Conservation (phyloP, 2,113 vertebrate genomes). For the Butorides virescens region DNA sequence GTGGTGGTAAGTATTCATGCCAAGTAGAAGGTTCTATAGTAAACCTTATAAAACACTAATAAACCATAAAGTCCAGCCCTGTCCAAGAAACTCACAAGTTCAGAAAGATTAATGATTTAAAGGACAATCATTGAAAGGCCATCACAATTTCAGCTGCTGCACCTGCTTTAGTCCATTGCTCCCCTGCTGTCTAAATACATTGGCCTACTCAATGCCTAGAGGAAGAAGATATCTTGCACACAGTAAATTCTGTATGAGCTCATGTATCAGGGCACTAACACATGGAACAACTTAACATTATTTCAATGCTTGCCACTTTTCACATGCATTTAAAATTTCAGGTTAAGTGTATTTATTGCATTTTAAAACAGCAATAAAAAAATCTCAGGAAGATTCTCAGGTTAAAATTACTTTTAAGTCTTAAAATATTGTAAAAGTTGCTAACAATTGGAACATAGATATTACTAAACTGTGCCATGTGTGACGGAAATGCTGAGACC, state of each 20-base stretch:
- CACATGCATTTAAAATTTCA: not conserved
- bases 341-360: not conserved
- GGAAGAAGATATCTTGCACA: not conserved
- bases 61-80: not conserved
- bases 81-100: not conserved
- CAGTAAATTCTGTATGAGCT: not conserved
- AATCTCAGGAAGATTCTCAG: not conserved
- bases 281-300: constrained; percentile 29
- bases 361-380: not conserved
- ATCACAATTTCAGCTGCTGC: not conserved
- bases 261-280: constrained; percentile 32
- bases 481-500: not conserved
- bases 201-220: not conserved
- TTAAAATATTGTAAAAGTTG: not conserved
- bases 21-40: not conserved
- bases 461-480: not conserved
- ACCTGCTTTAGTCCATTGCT: constrained; percentile 34
- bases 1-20: not conserved
- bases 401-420: not conserved
- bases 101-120: not conserved
- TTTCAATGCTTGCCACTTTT: constrained; percentile 17
- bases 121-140: not conserved
- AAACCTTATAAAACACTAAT: not conserved
- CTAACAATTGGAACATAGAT: not conserved
- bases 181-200: not conserved